Evolutionary conservation across 2,888 invertebrate species (phyloP).

Genomic region (Tenthredo scrophulariae): DNA sequence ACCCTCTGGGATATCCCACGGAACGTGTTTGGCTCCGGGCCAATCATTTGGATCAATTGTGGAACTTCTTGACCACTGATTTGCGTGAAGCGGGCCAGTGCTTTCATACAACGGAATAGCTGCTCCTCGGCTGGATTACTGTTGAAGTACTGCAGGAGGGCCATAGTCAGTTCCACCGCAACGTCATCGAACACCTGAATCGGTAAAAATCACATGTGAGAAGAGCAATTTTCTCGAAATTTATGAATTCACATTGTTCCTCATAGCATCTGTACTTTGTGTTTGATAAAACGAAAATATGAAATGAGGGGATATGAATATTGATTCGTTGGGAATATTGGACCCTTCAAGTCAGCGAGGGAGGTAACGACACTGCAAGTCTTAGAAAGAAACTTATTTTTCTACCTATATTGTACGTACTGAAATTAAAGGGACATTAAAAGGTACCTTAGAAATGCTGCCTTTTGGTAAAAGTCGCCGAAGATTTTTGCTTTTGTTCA

Average conservation of each 20-base stretch:
- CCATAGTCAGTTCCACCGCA: conserved; percentile 94
- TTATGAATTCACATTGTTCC: neutral
- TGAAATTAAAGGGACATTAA: conserved; percentile 53
- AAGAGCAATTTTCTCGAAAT: neutral
- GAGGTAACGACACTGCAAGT: neutral
- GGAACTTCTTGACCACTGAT: conserved; percentile 92
- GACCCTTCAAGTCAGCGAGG: neutral
- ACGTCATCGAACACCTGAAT: conserved; percentile 95
- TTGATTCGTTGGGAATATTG: neutral
- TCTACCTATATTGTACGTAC: conserved; percentile 38
- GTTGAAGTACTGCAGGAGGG: conserved; percentile 92
- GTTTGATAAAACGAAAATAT: neutral
- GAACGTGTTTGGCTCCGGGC: conserved; percentile 91
- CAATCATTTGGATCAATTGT: conserved; percentile 93
- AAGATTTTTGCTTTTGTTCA: conserved; percentile 83
- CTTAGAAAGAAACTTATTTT: conserved; percentile 15
- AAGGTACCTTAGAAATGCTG: conserved; percentile 83
- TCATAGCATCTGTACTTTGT: conserved; percentile 6
- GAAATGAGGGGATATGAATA: neutral
- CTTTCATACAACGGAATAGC: conserved; percentile 88
- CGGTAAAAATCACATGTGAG: conserved; percentile 3
- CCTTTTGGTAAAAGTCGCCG: conserved; percentile 83
- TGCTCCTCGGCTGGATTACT: conserved; percentile 90
- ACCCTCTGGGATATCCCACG: conserved; percentile 89
- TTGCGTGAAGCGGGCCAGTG: conserved; percentile 86